Percentiles rank a stretch among this genome's conserved stretches.
phyloP scores from a whole-genome alignment of 2,888 invertebrate genomes.

The Megaustenia siamemsis region DNA sequence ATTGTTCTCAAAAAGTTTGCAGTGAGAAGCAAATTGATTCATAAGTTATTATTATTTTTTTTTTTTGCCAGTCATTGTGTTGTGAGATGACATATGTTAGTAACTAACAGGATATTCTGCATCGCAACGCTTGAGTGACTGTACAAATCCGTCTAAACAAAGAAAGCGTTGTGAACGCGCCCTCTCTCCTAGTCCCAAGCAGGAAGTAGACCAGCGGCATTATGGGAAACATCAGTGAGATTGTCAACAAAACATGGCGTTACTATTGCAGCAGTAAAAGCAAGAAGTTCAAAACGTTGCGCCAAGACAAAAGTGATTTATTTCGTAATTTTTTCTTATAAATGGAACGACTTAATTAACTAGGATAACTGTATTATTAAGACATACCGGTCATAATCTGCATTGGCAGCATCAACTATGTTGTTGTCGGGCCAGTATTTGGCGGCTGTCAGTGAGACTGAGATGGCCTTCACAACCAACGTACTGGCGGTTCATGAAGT shows the following conservation, averaged over 20 bases:
- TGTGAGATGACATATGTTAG: too few species aligned
- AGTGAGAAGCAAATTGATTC: not conserved
- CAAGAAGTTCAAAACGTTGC: not conserved
- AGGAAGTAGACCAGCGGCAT: not conserved
- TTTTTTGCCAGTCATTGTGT: not conserved
- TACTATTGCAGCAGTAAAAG: not conserved
- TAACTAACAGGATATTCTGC: not conserved
- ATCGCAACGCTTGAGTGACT: not conserved
- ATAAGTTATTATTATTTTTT: not conserved
- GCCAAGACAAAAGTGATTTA: not conserved
- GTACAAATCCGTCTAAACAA: not conserved
- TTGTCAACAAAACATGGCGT: constrained; percentile 34
- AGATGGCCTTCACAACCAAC: not conserved
- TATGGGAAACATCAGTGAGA: not conserved
- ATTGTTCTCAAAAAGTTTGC: too few species aligned
- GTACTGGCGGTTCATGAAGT: not conserved
- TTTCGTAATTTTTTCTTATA: not conserved
- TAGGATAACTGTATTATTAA: not conserved
- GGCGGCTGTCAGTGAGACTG: not conserved
- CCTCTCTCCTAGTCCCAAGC: not conserved
- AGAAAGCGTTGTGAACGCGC: not conserved
- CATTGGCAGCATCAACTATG: not conserved
- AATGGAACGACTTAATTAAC: not conserved
- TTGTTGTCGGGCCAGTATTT: not conserved
- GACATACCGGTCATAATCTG: not conserved